A percentile compares a stretch with the other conserved stretches of the same genome.
These are phyloP conservation scores for Gobiocypris rarus DNA, from an alignment of 2,113 vertebrate genomes.

Conservation along the genomic window DNA sequence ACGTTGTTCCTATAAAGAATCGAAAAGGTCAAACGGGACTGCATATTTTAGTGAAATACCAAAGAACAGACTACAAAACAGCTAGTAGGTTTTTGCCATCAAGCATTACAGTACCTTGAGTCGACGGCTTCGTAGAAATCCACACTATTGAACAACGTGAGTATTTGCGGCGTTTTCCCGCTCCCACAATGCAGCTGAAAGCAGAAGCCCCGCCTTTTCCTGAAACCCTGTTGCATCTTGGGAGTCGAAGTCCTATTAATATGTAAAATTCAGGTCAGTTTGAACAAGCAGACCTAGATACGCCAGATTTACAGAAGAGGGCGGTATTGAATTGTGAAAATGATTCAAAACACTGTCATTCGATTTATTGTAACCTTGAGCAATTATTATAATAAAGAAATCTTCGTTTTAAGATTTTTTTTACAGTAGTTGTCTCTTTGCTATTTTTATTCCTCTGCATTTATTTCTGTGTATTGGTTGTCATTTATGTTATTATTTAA, in stretches of 20 bases:
- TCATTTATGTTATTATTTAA: no score
- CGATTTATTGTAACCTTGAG: no score
- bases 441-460: no score
- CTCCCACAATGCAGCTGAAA: constrained; percentile 60
- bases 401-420: no score
- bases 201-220: constrained; percentile 21
- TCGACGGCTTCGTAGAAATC: background rate
- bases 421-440: no score
- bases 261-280: background rate
- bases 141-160: constrained; percentile 27
- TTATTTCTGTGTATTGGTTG: no score
- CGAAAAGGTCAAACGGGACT: background rate
- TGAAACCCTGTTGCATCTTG: constrained; percentile 13
- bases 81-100: background rate
- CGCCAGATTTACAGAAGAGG: constrained; percentile 11
- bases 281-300: background rate
- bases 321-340: background rate
- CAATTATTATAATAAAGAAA: background rate
- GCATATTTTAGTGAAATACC: background rate
- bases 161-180: constrained; percentile 52
- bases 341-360: background rate
- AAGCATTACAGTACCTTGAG: constrained; percentile 8
- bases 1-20: background rate
- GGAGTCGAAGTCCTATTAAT: constrained; percentile 28
- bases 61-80: background rate